Conservation (phyloP, 2,888 invertebrate genomes). For the Dolichopus griseipennis region DNA sequence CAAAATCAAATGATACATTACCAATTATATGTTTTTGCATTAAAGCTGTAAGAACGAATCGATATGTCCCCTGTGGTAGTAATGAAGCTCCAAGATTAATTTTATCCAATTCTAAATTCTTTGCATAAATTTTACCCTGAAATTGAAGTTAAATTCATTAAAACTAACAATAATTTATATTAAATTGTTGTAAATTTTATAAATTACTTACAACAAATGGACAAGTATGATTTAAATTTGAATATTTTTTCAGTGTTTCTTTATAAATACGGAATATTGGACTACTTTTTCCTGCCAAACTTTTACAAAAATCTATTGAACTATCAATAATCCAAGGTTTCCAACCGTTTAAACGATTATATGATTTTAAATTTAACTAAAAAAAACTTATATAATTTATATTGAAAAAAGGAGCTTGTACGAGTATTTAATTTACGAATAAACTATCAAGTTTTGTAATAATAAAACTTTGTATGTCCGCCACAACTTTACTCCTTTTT, state of each 20-base stretch:
- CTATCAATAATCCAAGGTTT: background rate
- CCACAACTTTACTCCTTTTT: no score
- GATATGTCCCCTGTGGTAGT: background rate
- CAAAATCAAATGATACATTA: background rate
- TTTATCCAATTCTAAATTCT: background rate
- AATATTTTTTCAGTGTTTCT: background rate
- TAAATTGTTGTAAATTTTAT: background rate
- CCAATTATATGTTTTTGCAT: background rate
- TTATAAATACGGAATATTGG: background rate
- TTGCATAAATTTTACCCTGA: background rate
- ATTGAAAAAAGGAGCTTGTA: no score
- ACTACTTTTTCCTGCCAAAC: background rate
- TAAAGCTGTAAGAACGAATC: background rate
- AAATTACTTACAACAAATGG: background rate
- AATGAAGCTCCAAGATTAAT: background rate
- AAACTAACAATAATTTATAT: background rate
- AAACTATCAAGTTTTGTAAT: no score
- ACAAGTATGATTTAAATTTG: background rate
- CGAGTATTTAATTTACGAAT: no score
- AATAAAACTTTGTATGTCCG: no score
- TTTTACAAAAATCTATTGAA: background rate
- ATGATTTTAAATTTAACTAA: no score
- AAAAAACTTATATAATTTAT: no score
- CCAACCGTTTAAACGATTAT: background rate
- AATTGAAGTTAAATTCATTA: background rate